Evolutionary conservation across 2,888 invertebrate genomes (phyloP), one percentile per base, ranked within the genome.

Genomic region (Drosophila suboccidentalis): DNA sequence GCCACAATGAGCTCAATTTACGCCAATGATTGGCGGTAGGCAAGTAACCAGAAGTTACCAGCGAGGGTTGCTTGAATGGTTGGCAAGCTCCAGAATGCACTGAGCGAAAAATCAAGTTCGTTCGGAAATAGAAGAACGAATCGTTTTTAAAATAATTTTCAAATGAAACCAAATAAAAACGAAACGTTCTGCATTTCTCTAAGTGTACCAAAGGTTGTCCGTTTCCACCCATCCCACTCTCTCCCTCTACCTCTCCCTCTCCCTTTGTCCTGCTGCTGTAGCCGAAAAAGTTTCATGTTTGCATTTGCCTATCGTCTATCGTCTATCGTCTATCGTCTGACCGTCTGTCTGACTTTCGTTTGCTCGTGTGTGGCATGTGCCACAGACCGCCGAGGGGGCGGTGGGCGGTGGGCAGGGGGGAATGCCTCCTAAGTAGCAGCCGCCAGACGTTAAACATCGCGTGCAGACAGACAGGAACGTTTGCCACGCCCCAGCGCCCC

Each of bases 1-100:
- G 75, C 84, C 84, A 85, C 87, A 85, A 85, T 85, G 87, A 89
- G 84, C 89, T 86, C 89, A 89, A 85, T 87, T 85, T 85, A 83
- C 84, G 89, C 87, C 84, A 81, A 89, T 85, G 78, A 88, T 88
- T 88, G 89, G 87, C 81, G 81, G 87, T 80, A 9, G 13, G 32
- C 11, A 26, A 29, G 41, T 13, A 8, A 8, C 19, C 22, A 19
- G 44, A 46, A 15, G 46, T 19, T 19, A 3, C 22, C 22, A 26
- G 26, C 29, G 34, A 32, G 29, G 46, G 32, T 44, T 26, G 53
- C n/a, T 36, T 36, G 15, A 51, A 50, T 34, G 29, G 34, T 34
- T 43, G 41, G 26, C 41, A 10, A 50, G 6, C 32, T 22, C 32
- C 22, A 26, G 13, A 6, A 8, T 29, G 5, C 29, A 29, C 29